Conservation (phyloP, 2,888 invertebrate species). For the Xestia c-nigrum region DNA sequence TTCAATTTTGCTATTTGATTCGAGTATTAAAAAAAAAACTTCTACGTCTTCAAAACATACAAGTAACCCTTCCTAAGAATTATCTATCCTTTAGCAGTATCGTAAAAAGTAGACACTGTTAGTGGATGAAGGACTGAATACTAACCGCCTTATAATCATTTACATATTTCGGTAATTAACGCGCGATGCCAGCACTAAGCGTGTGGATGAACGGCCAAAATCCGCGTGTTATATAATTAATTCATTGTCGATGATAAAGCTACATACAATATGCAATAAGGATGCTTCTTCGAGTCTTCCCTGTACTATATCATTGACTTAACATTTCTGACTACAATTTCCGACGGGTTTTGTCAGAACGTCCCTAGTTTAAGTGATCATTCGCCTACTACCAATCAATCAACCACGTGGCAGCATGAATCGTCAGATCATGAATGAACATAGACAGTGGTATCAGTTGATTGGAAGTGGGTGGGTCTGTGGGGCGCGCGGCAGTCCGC, state of each 20-base stretch:
- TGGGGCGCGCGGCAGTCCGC: slow-evolving; percentile 83
- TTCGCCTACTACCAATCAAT: slow-evolving; percentile 70
- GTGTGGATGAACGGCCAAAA: slow-evolving; percentile 39
- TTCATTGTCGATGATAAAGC: slow-evolving; percentile 26
- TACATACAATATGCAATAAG: neutral
- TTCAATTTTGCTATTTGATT: neutral
- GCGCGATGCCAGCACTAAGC: slow-evolving; percentile 1
- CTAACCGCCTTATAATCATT: neutral
- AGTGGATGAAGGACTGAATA: neutral
- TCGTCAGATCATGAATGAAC: slow-evolving; percentile 78
- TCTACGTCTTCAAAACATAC: neutral
- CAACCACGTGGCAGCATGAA: slow-evolving; percentile 75
- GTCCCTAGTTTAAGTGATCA: slow-evolving; percentile 33
- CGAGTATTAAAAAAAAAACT: neutral
- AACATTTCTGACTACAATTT: neutral
- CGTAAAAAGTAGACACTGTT: neutral
- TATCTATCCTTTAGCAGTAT: neutral
- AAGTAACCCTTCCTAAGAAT: neutral
- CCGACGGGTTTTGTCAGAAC: neutral
- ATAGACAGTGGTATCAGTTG: slow-evolving; percentile 81
- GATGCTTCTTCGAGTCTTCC: neutral
- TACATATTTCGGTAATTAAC: slow-evolving; percentile 44
- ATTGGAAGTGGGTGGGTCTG: slow-evolving; percentile 76
- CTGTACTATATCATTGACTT: neutral
- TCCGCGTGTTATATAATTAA: slow-evolving; percentile 21